A percentile compares a stretch with the other conserved stretches of the same genome.
Conservation (phyloP, 2,888 invertebrate species). For the Patella pellucida region DNA sequence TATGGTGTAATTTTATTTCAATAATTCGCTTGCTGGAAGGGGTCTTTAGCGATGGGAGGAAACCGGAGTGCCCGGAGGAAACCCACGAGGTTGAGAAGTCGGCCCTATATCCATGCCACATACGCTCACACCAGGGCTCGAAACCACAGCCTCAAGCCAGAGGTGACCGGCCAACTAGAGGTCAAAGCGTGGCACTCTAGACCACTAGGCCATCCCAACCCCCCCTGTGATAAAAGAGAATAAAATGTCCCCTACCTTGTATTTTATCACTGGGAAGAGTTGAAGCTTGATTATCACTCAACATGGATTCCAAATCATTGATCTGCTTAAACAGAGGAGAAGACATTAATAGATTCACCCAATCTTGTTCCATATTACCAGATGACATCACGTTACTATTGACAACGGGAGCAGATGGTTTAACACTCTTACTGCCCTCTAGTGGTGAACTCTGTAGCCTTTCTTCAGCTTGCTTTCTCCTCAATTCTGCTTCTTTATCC, state of each 20-base stretch:
- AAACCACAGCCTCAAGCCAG: no score
- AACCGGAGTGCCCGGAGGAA: no score
- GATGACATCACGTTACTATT: conserved; percentile 29
- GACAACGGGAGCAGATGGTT: not conserved
- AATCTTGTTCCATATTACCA: conserved; percentile 64
- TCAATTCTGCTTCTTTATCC: conserved; percentile 43
- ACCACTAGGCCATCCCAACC: no score
- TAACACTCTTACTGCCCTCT: not conserved
- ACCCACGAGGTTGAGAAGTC: no score
- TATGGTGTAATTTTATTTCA: no score
- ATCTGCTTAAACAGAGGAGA: conserved; percentile 69
- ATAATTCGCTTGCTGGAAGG: no score
- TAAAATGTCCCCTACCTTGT: not conserved
- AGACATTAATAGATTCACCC: conserved; percentile 67
- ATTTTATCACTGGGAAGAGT: conserved; percentile 1
- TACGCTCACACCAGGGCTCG: no score
- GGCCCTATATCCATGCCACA: no score
- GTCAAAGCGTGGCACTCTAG: no score
- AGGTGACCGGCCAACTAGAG: no score
- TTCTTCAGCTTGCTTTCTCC: conserved; percentile 41
- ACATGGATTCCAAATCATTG: conserved; percentile 63
- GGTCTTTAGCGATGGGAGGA: no score
- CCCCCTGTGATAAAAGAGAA: no score
- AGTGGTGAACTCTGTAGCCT: conserved; percentile 1
- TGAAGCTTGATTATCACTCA: conserved; percentile 37